A percentile compares a stretch with the other conserved stretches of the same genome.
phyloP scores from a whole-genome alignment of 2,113 vertebrate species.

The Puntigrus tetrazona region DNA sequence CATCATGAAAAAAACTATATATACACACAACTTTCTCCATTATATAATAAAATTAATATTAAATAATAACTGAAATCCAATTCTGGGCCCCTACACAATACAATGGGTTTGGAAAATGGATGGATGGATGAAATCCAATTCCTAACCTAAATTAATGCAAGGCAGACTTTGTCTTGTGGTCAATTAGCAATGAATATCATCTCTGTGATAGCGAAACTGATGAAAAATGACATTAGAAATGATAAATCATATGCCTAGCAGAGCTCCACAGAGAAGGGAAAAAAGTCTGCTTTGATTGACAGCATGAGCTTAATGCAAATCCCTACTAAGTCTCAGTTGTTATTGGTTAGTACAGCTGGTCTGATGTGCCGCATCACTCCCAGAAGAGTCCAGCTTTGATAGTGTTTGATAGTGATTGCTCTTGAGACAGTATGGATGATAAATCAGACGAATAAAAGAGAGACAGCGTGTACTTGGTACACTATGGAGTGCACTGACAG shows the following conservation, averaged over 20 bases:
- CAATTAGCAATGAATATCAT: not conserved
- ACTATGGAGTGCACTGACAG: constrained; percentile 63
- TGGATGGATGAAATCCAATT: not conserved
- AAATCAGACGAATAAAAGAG: constrained; percentile 62
- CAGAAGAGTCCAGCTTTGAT: constrained; percentile 3
- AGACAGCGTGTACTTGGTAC: constrained; percentile 61
- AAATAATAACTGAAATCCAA: not conserved
- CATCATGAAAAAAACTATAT: not conserved
- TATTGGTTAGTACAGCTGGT: constrained; percentile 26
- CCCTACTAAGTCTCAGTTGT: constrained; percentile 11
- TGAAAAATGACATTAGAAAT: constrained; percentile 3
- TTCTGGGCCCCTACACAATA: not conserved
- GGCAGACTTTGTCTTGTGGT: not conserved
- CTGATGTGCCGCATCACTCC: constrained; percentile 14
- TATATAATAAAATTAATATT: not conserved
- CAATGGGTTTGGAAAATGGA: not conserved
- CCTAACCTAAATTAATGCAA: constrained; percentile 5
- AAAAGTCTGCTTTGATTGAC: constrained; percentile 12
- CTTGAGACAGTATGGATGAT: constrained; percentile 62
- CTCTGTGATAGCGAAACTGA: not conserved
- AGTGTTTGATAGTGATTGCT: constrained; percentile 9
- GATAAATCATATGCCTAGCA: not conserved
- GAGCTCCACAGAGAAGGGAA: not conserved
- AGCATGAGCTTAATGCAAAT: not conserved
- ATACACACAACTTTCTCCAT: not conserved